These are phyloP conservation scores for Salmo trutta DNA, from an alignment of 2,797 vertebrate genomes.

Conservation along the genomic window DNA sequence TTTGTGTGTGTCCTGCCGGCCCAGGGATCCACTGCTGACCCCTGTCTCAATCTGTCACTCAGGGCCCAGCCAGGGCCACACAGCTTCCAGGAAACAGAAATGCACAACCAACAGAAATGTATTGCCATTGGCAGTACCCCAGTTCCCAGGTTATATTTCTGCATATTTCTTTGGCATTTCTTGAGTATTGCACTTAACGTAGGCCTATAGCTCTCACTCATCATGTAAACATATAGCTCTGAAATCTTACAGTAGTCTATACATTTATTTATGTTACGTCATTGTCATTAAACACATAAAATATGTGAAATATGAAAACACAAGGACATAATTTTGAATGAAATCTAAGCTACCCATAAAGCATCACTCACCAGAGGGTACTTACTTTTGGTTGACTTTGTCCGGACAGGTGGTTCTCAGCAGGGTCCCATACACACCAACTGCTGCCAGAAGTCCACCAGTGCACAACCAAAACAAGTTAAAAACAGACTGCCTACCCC, in stretches of 20 bases:
- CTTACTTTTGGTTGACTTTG: constrained; percentile 2
- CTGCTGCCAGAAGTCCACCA: background rate
- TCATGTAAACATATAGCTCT: background rate
- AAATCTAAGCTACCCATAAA: background rate
- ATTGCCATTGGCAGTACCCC: background rate
- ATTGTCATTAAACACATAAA: background rate
- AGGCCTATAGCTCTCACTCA: background rate
- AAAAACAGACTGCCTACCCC: background rate
- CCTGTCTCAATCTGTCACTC: constrained; percentile 16
- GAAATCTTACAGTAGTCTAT: background rate
- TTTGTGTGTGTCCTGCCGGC: constrained; percentile 21
- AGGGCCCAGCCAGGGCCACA: background rate
- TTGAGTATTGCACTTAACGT: background rate
- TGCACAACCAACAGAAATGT: background rate
- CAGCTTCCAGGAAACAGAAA: constrained; percentile 5
- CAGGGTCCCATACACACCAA: background rate
- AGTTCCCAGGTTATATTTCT: background rate
- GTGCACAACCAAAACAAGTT: constrained; percentile 8
- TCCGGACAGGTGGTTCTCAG: constrained; percentile 11
- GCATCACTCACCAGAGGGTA: background rate
- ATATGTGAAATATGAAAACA: background rate
- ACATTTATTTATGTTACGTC: background rate
- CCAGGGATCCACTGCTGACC: constrained; percentile 8
- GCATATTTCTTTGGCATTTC: background rate
- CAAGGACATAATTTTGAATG: background rate